phyloP scores from a whole-genome alignment of 2,113 vertebrate species.

The Eubucco bourcierii region DNA sequence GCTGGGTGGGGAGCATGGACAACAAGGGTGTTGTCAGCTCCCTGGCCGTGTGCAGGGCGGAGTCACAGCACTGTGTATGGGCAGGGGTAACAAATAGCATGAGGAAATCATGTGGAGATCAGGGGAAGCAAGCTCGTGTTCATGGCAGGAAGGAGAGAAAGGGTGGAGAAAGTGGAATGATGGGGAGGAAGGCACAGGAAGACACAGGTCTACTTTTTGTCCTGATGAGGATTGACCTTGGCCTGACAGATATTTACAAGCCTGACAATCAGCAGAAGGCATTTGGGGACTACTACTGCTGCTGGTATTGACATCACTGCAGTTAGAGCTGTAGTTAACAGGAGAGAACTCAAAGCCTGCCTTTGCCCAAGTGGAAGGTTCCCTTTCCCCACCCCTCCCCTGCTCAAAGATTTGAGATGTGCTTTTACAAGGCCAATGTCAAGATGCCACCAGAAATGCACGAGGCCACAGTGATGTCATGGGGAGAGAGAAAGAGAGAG shows the following conservation, averaged over 20 bases:
- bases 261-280: neutral
- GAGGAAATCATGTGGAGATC: conserved; percentile 62
- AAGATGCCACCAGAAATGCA: neutral
- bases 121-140: conserved; percentile 36
- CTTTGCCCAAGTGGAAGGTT: neutral
- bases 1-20: neutral
- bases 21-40: conserved; percentile 47
- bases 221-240: neutral
- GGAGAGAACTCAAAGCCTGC: neutral
- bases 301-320: neutral
- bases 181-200: conserved; percentile 18
- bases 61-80: neutral
- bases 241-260: neutral
- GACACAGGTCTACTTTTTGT: neutral
- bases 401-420: neutral
- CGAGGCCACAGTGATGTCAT: neutral
- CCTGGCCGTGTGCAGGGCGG: neutral
- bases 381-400: neutral
- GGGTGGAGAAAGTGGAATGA: conserved; percentile 50
- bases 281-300: neutral
- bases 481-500: neutral
- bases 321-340: neutral
- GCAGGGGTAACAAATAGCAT: conserved; percentile 43
- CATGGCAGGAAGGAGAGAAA: conserved; percentile 56
- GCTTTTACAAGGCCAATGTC: neutral